Base-by-base conservation (phyloP, 1,140 invertebrate genomes). In the Lucilia cuprina region DNA sequence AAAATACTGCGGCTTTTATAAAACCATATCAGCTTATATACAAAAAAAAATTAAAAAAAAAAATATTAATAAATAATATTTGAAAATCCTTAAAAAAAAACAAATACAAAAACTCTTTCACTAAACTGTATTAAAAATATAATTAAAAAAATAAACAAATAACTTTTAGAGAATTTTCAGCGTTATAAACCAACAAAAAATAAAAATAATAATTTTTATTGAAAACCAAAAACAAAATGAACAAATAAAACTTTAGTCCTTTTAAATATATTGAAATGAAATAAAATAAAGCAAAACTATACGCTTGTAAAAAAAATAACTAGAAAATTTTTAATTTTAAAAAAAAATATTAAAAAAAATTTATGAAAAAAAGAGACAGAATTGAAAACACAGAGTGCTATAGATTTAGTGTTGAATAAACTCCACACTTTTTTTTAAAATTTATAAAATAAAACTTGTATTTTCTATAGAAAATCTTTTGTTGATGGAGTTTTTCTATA, bases 21-120 rank as follows among this genome's bases (percentile, higher is more conserved):
- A 80, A 80, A 80, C 77, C 77, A 80, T 80, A 80, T 80, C 77
- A 80, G 77, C 77, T 80, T 80, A 80, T 50, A 80, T 80, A 80
- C 21, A 80, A 50, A 80, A 80, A 21, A 49, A 70, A 77, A 77
- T 13, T 9, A 2, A 30, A 30, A 30, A 30, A 30, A 41, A 75
- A 41, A 78, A 78, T n/a, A 41, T n/a, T 41, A 47, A 78, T 35
- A 75, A 17, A 75, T 14, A 78, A 25, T 70, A 25, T 70, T 70
- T 25, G n/a, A 70, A 70, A 70, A 70, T 55, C 50, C 50, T 55
- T 30, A 55, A 70, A 21, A 70, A 70, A 19, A 70, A 70, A 70
- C 21, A 70, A n/a, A 21, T 21, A 70, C 13, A n/a, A 60, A 60
- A 60, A 60, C 65, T 19, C 65, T 70, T 55, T 70, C 65, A 70